Evolutionary conservation across 2,888 invertebrate species (phyloP).

Genomic region (Epinotia brunnichana): DNA sequence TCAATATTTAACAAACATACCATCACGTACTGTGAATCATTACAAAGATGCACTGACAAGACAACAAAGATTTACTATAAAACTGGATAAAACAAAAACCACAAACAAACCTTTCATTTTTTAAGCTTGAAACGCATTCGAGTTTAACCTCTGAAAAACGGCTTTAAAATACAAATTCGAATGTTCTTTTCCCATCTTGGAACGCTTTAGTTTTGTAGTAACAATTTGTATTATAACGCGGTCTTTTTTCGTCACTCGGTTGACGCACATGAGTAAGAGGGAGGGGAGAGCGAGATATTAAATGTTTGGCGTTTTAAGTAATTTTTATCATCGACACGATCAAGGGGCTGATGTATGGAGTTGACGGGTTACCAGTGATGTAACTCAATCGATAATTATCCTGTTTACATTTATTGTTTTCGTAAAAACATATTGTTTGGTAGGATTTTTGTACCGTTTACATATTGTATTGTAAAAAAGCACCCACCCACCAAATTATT

Average conservation of each 20-base stretch:
- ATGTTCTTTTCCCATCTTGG: background rate
- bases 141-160: slow-evolving; percentile 14
- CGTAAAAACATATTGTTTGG: slow-evolving; percentile 2
- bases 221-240: slow-evolving; percentile 41
- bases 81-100: slow-evolving; percentile 39
- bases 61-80: slow-evolving; percentile 71
- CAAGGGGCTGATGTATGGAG: slow-evolving; percentile 80
- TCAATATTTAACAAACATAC: slow-evolving; percentile 71
- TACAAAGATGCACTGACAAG: slow-evolving; percentile 65
- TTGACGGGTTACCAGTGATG: slow-evolving; percentile 71
- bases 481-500: background rate
- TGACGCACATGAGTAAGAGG: slow-evolving; percentile 54
- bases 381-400: slow-evolving; percentile 56
- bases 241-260: slow-evolving; percentile 52
- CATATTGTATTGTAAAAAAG: background rate
- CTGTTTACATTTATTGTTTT: slow-evolving; percentile 25
- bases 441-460: background rate
- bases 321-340: slow-evolving; percentile 83
- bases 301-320: slow-evolving; percentile 83
- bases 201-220: slow-evolving; percentile 6
- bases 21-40: slow-evolving; percentile 71
- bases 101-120: slow-evolving; percentile 15
- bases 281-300: slow-evolving; percentile 72
- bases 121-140: background rate
- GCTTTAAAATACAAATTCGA: slow-evolving; percentile 11